Evolutionary conservation across 2,113 vertebrate genomes (phyloP).

Genomic region (Callipepla californica): DNA sequence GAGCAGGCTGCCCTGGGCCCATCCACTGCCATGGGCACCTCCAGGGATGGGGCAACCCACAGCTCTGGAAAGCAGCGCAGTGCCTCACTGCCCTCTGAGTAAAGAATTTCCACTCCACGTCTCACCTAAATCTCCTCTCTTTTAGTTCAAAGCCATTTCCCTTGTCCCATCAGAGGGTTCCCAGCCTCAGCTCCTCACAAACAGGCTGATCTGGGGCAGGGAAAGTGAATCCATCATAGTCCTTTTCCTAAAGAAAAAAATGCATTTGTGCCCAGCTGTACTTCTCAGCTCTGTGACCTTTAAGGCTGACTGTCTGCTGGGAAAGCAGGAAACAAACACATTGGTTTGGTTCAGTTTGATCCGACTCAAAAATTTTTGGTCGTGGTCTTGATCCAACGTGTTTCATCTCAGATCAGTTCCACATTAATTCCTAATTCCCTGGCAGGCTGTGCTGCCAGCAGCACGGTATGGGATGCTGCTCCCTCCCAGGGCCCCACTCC

Average conservation of each 20-base stretch:
- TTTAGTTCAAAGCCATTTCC: not conserved
- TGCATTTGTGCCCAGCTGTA: not conserved
- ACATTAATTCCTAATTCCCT: conserved; percentile 55
- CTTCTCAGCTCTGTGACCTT: conserved; percentile 59
- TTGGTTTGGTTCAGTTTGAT: conserved; percentile 62
- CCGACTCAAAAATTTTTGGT: conserved; percentile 33
- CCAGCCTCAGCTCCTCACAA: not conserved
- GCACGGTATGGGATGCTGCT: not conserved
- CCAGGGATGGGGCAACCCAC: not conserved
- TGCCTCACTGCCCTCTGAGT: not conserved
- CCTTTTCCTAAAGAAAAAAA: conserved; percentile 56
- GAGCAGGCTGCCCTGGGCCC: not conserved
- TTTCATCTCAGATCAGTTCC: conserved; percentile 65
- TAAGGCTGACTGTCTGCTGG: conserved; percentile 56
- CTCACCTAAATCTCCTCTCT: not conserved
- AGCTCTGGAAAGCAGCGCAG: not conserved
- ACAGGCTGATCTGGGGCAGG: not conserved
- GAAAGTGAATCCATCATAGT: not conserved
- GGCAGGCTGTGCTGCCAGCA: conserved; percentile 6
- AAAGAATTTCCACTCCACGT: not conserved
- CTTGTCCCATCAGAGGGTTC: not conserved
- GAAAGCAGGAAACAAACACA: conserved; percentile 69
- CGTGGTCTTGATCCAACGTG: conserved; percentile 40
- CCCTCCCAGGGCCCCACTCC: not conserved
- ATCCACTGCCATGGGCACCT: not conserved